phyloP scores from a whole-genome alignment of 2,113 vertebrate species.

The Athene noctua region DNA sequence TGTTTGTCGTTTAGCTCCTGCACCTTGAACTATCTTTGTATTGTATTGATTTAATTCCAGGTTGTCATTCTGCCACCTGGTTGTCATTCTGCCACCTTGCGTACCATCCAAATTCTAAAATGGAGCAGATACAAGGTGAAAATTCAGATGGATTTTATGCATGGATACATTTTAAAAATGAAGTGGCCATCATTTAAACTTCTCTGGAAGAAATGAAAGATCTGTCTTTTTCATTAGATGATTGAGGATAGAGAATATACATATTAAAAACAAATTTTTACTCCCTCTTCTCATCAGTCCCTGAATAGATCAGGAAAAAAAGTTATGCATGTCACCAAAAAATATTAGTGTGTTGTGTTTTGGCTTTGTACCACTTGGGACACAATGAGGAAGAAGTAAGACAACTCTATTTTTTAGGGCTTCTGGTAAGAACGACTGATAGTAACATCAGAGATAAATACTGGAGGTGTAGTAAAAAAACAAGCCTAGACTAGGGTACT shows the following conservation, averaged over 20 bases:
- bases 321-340: neutral
- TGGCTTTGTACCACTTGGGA: neutral
- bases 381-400: neutral
- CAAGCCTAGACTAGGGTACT: neutral
- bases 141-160: neutral
- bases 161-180: neutral
- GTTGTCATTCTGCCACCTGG: neutral
- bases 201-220: neutral
- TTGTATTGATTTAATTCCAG: neutral
- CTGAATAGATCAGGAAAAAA: neutral
- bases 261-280: neutral
- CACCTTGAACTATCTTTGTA: neutral
- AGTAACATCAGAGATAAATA: neutral
- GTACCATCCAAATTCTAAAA: neutral
- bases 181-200: neutral
- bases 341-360: neutral
- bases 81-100: neutral
- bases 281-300: neutral
- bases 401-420: neutral
- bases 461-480: neutral
- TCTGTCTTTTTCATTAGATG: neutral
- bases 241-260: neutral
- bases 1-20: neutral
- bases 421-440: neutral
- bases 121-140: neutral